Evolutionary conservation across 2,113 vertebrate genomes (phyloP).

Genomic region (Dipodomys stephensi): DNA sequence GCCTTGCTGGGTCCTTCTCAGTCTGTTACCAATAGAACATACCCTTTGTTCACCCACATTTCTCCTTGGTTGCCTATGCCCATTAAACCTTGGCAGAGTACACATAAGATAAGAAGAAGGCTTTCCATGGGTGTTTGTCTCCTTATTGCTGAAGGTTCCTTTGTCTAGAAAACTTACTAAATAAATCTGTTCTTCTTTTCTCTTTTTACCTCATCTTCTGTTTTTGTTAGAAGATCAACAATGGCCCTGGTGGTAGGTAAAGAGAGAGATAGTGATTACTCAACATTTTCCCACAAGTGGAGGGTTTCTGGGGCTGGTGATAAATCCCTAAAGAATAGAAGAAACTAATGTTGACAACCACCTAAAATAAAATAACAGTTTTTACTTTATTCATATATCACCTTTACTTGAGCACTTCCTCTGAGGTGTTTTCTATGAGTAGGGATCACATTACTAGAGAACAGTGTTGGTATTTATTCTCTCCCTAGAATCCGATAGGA

Average conservation of each 20-base stretch:
- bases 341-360: background rate
- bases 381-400: slow-evolving; percentile 46
- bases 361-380: background rate
- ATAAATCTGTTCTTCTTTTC: background rate
- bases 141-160: background rate
- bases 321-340: background rate
- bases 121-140: background rate
- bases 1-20: no score
- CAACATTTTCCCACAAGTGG: background rate
- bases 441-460: slow-evolving; percentile 10
- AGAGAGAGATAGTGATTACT: background rate
- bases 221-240: background rate
- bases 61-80: background rate
- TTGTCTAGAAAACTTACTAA: background rate
- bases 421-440: background rate
- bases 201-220: background rate
- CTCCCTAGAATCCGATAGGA: background rate
- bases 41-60: background rate
- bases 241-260: background rate
- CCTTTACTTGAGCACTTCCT: slow-evolving; percentile 54
- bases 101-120: background rate
- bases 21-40: background rate
- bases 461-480: slow-evolving; percentile 31
- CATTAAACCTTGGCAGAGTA: background rate
- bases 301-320: slow-evolving; percentile 15